Evolutionary conservation across 2,113 vertebrate species (phyloP).

Genomic region (Ellobius talpinus): DNA sequence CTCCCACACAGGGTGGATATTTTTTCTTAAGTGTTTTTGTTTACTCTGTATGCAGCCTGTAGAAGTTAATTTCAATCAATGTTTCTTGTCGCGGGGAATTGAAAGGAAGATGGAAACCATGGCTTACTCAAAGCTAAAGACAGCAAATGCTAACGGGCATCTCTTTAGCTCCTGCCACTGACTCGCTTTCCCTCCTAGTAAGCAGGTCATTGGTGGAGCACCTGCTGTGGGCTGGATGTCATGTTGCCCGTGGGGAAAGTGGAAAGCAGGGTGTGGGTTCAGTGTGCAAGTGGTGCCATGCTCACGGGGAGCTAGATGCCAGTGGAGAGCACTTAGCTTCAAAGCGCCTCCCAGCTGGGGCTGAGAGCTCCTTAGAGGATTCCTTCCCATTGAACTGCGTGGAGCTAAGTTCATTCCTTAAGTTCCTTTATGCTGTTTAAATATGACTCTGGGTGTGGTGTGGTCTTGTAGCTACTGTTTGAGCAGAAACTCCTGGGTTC

Average conservation of each 20-base stretch:
- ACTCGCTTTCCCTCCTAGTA: background rate
- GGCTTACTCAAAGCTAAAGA: background rate
- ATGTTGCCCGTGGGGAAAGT: background rate
- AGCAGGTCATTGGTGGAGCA: background rate
- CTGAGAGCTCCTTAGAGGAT: background rate
- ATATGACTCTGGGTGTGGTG: background rate
- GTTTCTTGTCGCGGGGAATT: constrained; percentile 20
- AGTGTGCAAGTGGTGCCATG: background rate
- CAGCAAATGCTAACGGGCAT: background rate
- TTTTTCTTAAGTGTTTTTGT: background rate
- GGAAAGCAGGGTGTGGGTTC: background rate
- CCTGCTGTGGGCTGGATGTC: background rate
- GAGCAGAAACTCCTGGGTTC: background rate
- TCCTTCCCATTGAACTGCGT: background rate
- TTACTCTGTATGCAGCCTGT: background rate
- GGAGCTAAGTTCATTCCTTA: constrained; percentile 43
- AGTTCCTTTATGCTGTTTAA: constrained; percentile 32
- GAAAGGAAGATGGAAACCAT: background rate
- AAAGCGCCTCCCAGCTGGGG: background rate
- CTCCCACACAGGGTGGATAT: background rate
- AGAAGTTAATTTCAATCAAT: background rate
- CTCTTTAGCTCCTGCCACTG: background rate
- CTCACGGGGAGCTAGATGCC: background rate
- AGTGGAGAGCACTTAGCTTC: background rate
- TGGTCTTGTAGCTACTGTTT: background rate